phyloP scores from a whole-genome alignment of 2,113 vertebrate species.

The Lynx canadensis region DNA sequence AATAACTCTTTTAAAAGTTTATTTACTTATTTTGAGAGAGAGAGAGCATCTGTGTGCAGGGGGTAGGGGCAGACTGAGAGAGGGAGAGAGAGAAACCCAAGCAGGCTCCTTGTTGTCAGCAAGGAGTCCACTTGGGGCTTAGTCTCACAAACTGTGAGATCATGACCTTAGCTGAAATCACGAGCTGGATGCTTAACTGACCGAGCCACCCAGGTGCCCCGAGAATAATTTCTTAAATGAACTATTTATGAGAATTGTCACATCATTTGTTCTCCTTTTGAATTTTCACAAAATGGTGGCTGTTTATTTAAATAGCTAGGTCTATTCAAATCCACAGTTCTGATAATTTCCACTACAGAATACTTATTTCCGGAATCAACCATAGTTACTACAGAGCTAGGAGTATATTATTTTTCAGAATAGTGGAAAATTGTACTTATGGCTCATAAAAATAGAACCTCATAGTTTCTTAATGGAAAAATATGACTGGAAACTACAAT shows the following conservation, averaged over 20 bases:
- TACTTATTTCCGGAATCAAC: not conserved
- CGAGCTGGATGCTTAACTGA: no score
- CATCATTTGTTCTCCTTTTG: not conserved
- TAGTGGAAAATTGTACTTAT: not conserved
- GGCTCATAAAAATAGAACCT: constrained; percentile 13
- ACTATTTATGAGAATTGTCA: not conserved
- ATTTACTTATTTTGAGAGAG: no score
- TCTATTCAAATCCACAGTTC: not conserved
- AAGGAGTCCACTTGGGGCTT: no score
- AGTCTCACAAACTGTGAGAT: no score
- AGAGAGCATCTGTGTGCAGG: no score
- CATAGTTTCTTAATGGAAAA: constrained; percentile 17
- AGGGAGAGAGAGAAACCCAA: no score
- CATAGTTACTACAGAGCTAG: not conserved
- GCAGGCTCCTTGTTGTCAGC: no score
- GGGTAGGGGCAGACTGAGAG: no score
- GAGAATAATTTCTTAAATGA: constrained; percentile 47
- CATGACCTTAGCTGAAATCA: no score
- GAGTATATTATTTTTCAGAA: constrained; percentile 31
- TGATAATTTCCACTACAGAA: not conserved
- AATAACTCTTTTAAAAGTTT: not conserved
- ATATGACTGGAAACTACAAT: not conserved
- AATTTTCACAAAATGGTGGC: not conserved
- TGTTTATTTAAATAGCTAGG: not conserved
- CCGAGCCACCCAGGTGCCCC: no score